Base-by-base conservation (phyloP, 2,888 invertebrate species). In the Zaprionus obscuricornis region DNA sequence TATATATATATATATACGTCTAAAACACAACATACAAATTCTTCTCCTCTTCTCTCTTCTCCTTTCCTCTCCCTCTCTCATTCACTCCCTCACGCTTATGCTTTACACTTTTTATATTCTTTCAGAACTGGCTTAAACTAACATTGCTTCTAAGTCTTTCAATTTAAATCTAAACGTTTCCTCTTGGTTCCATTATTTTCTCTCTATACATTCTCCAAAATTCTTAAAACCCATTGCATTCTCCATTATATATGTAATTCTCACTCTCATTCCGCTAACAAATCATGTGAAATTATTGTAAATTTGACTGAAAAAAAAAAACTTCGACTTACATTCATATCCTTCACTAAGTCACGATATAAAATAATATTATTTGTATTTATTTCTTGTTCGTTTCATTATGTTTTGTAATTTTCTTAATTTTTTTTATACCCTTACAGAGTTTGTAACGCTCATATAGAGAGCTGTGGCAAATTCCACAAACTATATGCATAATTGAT, bases 131-230 rank as follows among this genome's bases (percentile, higher is more conserved):
- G 22, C 64, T 55, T 66, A 66, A 58, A 76, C 63, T 60, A 64
- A 51, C 75, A 78, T 74, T 78, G 75, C 74, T 69, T 74, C 52
- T 62, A 75, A 63, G 40, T 58, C 60, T 33, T 46, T 36, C 42
- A 54, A 47, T 58, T 46, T 56, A 56, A 34, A 52, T 60, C 68
- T 75, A 72, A 67, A 36, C 73, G 66, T 67, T 65, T 62, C 67
- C 59, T 34, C 63, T 76, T 76, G 76, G 76, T 76, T 76, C 76
- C 81, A 65, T 76, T 76, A 62, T 57, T 65, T 62, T 37, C 54
- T 56, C 46, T 18, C 14, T 66, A 45, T 65, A 57, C 40, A 57
- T 55, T 33, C 34, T 29, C 40, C 55, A 47, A 43, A 49, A 31
- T 10, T 17, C 11, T 24, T 2, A 2, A 36, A 24, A 5, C 8